phyloP scores from a whole-genome alignment of 2,113 vertebrate species.

The Lepus europaeus region DNA sequence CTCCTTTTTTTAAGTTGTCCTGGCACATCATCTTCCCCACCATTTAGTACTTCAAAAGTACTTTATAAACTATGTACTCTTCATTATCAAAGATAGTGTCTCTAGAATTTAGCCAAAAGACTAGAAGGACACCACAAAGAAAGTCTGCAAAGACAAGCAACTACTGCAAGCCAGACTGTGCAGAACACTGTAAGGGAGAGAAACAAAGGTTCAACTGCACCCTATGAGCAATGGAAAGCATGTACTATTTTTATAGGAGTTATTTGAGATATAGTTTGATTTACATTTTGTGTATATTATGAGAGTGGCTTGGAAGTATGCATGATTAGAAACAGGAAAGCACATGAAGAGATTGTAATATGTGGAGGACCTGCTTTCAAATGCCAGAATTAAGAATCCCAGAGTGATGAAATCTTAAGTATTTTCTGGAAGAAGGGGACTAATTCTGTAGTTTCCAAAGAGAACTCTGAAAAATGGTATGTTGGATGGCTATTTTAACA shows the following conservation, averaged over 20 bases:
- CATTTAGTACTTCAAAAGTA: neutral
- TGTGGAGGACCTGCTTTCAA: neutral
- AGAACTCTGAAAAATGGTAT: neutral
- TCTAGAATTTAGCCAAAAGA: neutral
- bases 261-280: neutral
- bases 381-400: neutral
- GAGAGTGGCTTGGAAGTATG: neutral
- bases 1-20: neutral
- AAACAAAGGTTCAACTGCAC: neutral
- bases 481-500: no score
- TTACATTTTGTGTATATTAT: neutral
- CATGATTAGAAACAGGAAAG: neutral
- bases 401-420: neutral
- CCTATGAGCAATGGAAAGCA: neutral
- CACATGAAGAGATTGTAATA: neutral
- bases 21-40: neutral
- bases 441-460: neutral
- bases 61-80: neutral
- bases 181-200: neutral
- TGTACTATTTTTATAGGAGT: neutral
- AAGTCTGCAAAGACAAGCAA: neutral
- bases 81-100: neutral
- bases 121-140: neutral
- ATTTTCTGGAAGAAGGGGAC: neutral
- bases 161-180: neutral